Percentiles rank a stretch among this genome's conserved stretches.
These are phyloP conservation scores for Drosophila meridionalis DNA, from an alignment of 2,888 invertebrate genomes.

Conservation along the genomic window DNA sequence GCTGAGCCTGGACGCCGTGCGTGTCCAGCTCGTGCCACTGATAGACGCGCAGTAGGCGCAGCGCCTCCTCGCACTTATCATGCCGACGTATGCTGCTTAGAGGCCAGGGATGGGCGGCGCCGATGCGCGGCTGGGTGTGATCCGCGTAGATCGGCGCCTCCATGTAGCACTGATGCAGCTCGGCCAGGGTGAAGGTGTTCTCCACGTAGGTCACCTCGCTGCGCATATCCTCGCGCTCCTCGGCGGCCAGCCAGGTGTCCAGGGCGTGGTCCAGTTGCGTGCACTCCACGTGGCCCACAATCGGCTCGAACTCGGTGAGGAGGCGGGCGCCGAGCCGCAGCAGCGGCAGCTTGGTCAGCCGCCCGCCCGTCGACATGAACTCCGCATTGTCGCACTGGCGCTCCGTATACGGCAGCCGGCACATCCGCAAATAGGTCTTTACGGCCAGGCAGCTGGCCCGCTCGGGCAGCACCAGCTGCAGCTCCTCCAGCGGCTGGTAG, in stretches of 20 bases:
- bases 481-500: conserved; percentile 94
- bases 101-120: conserved; percentile 96
- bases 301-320: conserved; percentile 94
- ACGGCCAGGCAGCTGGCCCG: conserved; percentile 96
- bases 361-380: conserved; percentile 96
- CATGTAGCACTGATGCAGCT: conserved; percentile 93
- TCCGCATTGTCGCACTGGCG: conserved; percentile 95
- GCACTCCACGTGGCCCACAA: conserved; percentile 92
- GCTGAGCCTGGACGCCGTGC: conserved; percentile 89
- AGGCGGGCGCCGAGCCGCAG: conserved; percentile 93
- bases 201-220: conserved; percentile 95
- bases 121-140: conserved; percentile 92
- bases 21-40: conserved; percentile 92
- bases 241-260: conserved; percentile 88
- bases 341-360: conserved; percentile 90
- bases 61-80: conserved; percentile 89
- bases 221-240: conserved; percentile 93
- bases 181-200: conserved; percentile 94
- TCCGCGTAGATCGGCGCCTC: conserved; percentile 90
- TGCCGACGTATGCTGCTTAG: conserved; percentile 92
- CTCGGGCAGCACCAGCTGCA: conserved; percentile 96
- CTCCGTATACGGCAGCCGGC: conserved; percentile 91
- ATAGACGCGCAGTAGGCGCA: conserved; percentile 89
- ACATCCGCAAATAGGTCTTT: conserved; percentile 96
- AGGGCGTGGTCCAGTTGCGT: conserved; percentile 89